Evolutionary conservation across 2,113 vertebrate species (phyloP), one percentile per base, ranked within the genome.

Genomic region (Sakesphorus luctuosus): DNA sequence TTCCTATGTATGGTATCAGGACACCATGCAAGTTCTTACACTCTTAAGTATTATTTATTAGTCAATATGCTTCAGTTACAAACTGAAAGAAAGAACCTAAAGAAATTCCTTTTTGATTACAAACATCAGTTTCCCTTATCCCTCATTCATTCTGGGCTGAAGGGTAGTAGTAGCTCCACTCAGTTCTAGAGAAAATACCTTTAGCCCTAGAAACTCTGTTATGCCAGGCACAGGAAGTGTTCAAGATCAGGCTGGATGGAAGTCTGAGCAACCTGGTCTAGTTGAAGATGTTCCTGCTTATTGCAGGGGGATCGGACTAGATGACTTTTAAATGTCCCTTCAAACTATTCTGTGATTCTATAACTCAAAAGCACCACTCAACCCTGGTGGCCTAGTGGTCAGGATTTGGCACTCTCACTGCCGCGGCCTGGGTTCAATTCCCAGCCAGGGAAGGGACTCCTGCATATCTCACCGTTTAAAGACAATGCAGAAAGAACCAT

Each of bases 221-320:
- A 6, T 52, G 12, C 18, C 19, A 77, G 50, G 55, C 24, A 69
- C 20, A 63, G 63, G 28, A 55, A 56, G 7, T 56, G 35, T 10
- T 49, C 29, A 43, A 69, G 18, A 11, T 11, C 33, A 47, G 47
- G 10, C 0, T 49, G 17, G 55, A 62, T 11, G 17, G 24, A 18
- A 38, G 7, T 35, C 40, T 55, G 25, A 69, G 17, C n/a, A 69
- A 47, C 5, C 3, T 31, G 31, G 69, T 23, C 11, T 62, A 69
- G 20, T 2, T 18, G 24, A 55, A 61, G 16, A 10, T 28, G 18
- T 13, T 56, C 15, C 20, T 69, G 40, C 13, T 56, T 25, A 24
- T 24, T 26, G 21, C 25, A 62, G 29, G 11, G 1, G 4, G 7
- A 1, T 53, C 26, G 13, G 38, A 43, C 3, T 9, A 13, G 4